These are phyloP conservation scores for Hucho hucho DNA, from an alignment of 2,113 vertebrate genomes.

Conservation along the genomic window DNA sequence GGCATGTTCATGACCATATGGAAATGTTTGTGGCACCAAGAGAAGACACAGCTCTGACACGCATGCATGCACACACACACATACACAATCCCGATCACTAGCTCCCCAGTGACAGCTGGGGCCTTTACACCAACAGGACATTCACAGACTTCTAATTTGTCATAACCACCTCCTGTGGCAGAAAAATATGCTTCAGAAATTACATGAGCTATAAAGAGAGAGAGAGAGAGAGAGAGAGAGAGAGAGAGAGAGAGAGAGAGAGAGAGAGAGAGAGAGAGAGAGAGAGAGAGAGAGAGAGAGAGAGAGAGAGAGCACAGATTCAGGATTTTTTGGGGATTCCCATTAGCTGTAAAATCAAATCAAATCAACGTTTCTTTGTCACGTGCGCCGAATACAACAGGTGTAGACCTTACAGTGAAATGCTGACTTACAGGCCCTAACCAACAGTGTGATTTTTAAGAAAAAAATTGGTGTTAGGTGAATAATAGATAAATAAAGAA, in stretches of 20 bases:
- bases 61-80: too few species aligned
- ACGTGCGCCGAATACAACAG: too few species aligned
- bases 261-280: neutral
- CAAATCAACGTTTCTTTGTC: too few species aligned
- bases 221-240: slow-evolving; percentile 6
- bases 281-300: slow-evolving; percentile 3
- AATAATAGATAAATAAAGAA: too few species aligned
- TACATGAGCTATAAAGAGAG: slow-evolving; percentile 36
- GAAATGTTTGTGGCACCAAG: slow-evolving; percentile 93
- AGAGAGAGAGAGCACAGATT: neutral
- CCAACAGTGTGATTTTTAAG: too few species aligned
- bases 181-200: slow-evolving; percentile 95
- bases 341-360: too few species aligned
- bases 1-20: slow-evolving; percentile 99
- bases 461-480: too few species aligned
- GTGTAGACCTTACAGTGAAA: too few species aligned
- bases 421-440: too few species aligned
- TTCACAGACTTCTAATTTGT: slow-evolving; percentile 99
- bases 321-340: too few species aligned
- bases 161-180: slow-evolving; percentile 99
- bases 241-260: neutral
- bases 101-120: slow-evolving; percentile 99
- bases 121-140: slow-evolving; percentile 99
- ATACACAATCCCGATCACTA: slow-evolving; percentile 84
- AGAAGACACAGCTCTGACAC: slow-evolving; percentile 88